A percentile compares a stretch with the other conserved stretches of the same genome.
Evolutionary conservation across 2,113 vertebrate species (phyloP).

Genomic region (Herpailurus yagouaroundi): DNA sequence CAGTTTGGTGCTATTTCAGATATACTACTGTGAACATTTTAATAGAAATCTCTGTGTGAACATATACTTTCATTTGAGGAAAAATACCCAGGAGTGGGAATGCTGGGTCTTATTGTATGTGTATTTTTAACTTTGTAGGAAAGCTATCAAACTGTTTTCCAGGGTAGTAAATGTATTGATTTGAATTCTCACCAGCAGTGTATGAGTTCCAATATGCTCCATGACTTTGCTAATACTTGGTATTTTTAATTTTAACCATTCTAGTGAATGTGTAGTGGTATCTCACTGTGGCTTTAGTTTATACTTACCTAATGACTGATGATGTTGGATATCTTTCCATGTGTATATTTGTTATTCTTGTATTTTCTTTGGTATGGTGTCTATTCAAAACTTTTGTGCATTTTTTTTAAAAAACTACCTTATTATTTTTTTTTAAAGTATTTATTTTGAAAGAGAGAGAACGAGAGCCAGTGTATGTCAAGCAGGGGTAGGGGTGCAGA

Average conservation of each 20-base stretch:
- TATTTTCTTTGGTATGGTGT: background rate
- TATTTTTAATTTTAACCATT: constrained; percentile 44
- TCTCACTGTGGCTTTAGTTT: background rate
- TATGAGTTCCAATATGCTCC: background rate
- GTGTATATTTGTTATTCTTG: background rate
- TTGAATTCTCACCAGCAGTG: background rate
- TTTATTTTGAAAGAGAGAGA: too few species aligned
- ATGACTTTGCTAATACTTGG: background rate
- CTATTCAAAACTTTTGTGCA: background rate
- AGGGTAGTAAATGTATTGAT: background rate
- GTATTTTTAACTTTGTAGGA: constrained; percentile 37
- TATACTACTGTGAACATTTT: background rate
- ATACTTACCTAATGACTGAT: constrained; percentile 8
- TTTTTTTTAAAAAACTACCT: too few species aligned
- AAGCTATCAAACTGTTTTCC: background rate
- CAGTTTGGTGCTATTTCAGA: background rate
- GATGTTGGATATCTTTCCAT: constrained; percentile 31
- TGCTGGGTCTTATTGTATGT: background rate
- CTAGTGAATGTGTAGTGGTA: background rate
- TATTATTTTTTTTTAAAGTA: too few species aligned
- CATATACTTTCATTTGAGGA: constrained; percentile 32
- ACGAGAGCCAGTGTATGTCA: too few species aligned
- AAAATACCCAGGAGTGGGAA: constrained; percentile 23
- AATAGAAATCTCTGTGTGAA: constrained; percentile 4
- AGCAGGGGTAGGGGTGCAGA: too few species aligned